Conservation (phyloP, 2,888 invertebrate species). For the Cosmia trapezina region DNA sequence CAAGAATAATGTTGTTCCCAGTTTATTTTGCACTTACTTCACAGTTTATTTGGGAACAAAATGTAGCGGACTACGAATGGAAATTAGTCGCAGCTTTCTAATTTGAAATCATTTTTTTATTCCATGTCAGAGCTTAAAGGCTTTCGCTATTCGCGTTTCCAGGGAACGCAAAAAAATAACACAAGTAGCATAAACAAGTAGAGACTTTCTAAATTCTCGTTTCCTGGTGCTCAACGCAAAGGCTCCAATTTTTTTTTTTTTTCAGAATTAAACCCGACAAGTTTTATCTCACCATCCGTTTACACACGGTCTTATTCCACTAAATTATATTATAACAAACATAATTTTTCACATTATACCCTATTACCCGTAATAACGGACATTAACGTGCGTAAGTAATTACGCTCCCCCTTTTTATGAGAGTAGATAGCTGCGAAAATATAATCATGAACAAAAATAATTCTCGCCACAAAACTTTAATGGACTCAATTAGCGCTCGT, state of each 20-base stretch:
- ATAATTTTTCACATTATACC: constrained; percentile 66
- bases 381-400: constrained; percentile 66
- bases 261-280: background rate
- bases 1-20: constrained; percentile 72
- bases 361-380: constrained; percentile 63
- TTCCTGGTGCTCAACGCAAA: constrained; percentile 5
- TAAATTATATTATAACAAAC: constrained; percentile 63
- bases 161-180: constrained; percentile 21
- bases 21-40: constrained; percentile 59
- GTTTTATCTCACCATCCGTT: constrained; percentile 44
- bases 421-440: constrained; percentile 66
- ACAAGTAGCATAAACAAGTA: constrained; percentile 44
- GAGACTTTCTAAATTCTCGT: constrained; percentile 16
- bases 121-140: constrained; percentile 28
- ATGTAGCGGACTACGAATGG: constrained; percentile 4
- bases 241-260: constrained; percentile 16
- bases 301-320: constrained; percentile 61
- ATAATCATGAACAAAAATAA: constrained; percentile 71
- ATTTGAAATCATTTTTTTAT: constrained; percentile 12
- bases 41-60: constrained; percentile 29
- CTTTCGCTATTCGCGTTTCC: constrained; percentile 24
- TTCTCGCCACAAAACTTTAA: constrained; percentile 72
- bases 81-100: constrained; percentile 21
- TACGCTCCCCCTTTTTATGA: constrained; percentile 65
- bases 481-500: constrained; percentile 76